Evolutionary conservation across 2,113 vertebrate species (phyloP).

Genomic region (Microtus pennsylvanicus): DNA sequence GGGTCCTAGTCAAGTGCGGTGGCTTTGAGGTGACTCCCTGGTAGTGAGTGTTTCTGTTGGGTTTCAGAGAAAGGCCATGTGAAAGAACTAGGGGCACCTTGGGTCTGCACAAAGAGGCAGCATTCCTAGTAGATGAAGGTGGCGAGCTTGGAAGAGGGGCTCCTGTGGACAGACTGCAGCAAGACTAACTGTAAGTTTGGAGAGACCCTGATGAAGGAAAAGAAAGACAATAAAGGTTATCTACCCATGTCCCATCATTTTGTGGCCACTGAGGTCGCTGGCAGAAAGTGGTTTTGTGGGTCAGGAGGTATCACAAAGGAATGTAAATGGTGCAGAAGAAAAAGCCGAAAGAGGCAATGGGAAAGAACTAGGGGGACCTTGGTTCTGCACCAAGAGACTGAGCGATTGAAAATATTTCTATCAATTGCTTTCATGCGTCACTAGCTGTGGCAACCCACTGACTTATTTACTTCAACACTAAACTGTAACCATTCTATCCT

Average conservation of each 20-base stretch:
- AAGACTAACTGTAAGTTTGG: background rate
- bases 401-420: constrained; percentile 71
- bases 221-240: background rate
- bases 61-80: background rate
- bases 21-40: background rate
- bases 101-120: background rate
- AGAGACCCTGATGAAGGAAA: background rate
- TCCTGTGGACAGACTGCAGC: background rate
- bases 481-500: constrained; percentile 66
- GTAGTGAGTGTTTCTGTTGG: background rate
- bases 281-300: background rate
- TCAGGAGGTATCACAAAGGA: background rate
- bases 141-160: background rate
- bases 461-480: constrained; percentile 62
- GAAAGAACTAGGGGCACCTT: no score
- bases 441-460: constrained; percentile 55
- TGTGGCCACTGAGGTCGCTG: background rate
- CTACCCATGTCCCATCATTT: background rate
- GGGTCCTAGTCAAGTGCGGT: background rate
- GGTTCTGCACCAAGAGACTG: background rate
- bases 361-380: no score
- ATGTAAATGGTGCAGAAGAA: background rate
- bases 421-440: constrained; percentile 72
- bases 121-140: background rate
- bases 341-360: background rate